These are phyloP conservation scores for Falco peregrinus DNA, from an alignment of 2,797 vertebrate species.

Conservation along the genomic window DNA sequence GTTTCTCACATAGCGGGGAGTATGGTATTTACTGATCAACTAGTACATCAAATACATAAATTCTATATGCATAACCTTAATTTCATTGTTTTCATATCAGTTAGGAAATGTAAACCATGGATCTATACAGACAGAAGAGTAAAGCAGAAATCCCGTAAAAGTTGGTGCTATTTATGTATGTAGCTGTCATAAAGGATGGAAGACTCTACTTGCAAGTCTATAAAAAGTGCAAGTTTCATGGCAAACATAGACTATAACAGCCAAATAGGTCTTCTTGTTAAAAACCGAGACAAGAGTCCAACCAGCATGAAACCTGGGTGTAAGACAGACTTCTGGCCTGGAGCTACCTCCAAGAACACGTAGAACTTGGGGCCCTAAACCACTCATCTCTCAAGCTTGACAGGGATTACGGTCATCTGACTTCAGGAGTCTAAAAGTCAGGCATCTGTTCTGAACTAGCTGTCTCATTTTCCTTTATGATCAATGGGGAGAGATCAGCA, in stretches of 20 bases:
- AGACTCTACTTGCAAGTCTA: neutral
- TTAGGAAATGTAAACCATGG: neutral
- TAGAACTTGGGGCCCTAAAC: neutral
- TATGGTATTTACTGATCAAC: neutral
- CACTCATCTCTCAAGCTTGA: conserved; percentile 26
- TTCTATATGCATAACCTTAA: neutral
- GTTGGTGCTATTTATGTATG: neutral
- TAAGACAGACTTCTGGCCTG: neutral
- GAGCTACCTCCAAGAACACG: neutral
- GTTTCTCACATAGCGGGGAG: neutral
- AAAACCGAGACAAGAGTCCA: neutral
- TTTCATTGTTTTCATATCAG: neutral
- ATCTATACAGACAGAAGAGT: neutral
- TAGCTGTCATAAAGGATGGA: neutral
- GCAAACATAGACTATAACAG: neutral
- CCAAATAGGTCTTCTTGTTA: neutral
- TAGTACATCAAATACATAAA: neutral
- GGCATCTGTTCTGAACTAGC: conserved; percentile 4
- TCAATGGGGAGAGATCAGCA: conserved; percentile 43
- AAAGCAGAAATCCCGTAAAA: neutral
- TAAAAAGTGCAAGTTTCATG: neutral
- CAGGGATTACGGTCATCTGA: neutral
- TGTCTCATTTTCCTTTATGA: conserved; percentile 64
- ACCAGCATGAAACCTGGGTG: neutral
- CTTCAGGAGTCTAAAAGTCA: conserved; percentile 45